Evolutionary conservation across 2,888 invertebrate species (phyloP).

Genomic region (Mantis religiosa): DNA sequence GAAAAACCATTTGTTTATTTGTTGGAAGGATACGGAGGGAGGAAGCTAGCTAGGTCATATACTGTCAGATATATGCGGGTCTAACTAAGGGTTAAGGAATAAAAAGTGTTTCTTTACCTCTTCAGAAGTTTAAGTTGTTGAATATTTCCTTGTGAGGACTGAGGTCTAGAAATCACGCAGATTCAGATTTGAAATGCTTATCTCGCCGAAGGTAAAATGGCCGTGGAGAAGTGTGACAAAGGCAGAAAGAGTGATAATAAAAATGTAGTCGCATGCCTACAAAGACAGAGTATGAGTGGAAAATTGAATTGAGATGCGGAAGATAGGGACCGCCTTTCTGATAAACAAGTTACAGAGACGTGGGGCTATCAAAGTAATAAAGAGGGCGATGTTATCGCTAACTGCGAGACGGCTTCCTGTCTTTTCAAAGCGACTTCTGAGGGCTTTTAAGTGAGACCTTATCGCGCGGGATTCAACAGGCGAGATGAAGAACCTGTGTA

Average conservation of each 20-base stretch:
- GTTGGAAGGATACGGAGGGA: too few relatives aligned
- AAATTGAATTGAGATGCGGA: neutral
- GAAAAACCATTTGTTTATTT: too few relatives aligned
- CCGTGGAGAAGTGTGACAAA: neutral
- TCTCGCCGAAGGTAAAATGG: too few relatives aligned
- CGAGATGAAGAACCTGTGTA: neutral
- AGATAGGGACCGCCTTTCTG: neutral
- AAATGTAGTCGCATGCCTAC: neutral
- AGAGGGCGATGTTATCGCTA: neutral
- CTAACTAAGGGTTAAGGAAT: too few relatives aligned
- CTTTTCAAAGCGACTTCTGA: neutral
- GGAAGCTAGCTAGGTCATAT: too few relatives aligned
- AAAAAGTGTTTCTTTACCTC: too few relatives aligned
- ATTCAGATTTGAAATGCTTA: too few relatives aligned
- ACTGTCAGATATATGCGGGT: too few relatives aligned
- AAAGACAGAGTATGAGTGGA: neutral
- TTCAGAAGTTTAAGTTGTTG: too few relatives aligned
- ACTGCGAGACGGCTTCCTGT: neutral
- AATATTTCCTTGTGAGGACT: too few relatives aligned
- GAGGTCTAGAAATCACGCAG: too few relatives aligned
- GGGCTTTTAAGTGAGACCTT: neutral
- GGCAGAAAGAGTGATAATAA: neutral
- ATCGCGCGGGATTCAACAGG: neutral
- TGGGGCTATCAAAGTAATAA: neutral
- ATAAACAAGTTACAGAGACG: neutral